These are phyloP conservation scores for Pocota personata DNA, from an alignment of 2,888 invertebrate genomes.

Conservation along the genomic window DNA sequence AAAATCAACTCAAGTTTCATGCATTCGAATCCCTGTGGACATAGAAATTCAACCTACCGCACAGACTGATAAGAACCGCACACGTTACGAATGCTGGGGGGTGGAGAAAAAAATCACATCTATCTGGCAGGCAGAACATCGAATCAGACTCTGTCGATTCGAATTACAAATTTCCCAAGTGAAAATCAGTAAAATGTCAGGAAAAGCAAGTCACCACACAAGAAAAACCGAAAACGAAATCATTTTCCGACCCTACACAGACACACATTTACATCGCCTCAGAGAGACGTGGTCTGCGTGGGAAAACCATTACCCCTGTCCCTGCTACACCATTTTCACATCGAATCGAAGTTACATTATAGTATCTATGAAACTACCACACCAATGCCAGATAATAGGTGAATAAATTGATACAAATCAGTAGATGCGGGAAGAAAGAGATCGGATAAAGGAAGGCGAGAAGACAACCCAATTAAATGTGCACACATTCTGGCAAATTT, in stretches of 20 bases:
- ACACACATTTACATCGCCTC: conserved; percentile 12
- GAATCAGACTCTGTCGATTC: conserved; percentile 60
- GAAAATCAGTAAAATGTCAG: conserved; percentile 52
- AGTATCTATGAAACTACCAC: conserved; percentile 45
- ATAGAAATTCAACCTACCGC: conserved; percentile 4
- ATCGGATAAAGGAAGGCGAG: conserved; percentile 3
- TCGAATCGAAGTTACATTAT: conserved; percentile 27
- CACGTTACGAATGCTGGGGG: background rate
- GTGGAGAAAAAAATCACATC: background rate
- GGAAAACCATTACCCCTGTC: conserved; percentile 50
- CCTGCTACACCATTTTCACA: conserved; percentile 19
- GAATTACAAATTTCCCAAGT: conserved; percentile 67
- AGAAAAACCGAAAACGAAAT: conserved; percentile 13
- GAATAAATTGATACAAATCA: conserved; percentile 70
- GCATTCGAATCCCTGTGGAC: conserved; percentile 19
- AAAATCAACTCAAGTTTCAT: conserved; percentile 27
- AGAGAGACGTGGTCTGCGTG: conserved; percentile 61
- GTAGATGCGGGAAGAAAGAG: conserved; percentile 23
- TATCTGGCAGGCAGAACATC: conserved; percentile 26
- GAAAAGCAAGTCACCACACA: conserved; percentile 48
- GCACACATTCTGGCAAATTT: conserved; percentile 44
- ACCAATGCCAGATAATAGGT: conserved; percentile 60
- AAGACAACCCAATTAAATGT: conserved; percentile 64
- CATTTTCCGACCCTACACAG: conserved; percentile 34
- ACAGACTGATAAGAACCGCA: conserved; percentile 41